Evolutionary conservation across 2,113 vertebrate species (phyloP), one percentile per base, ranked within the genome.

Genomic region (Bothrops jararaca): DNA sequence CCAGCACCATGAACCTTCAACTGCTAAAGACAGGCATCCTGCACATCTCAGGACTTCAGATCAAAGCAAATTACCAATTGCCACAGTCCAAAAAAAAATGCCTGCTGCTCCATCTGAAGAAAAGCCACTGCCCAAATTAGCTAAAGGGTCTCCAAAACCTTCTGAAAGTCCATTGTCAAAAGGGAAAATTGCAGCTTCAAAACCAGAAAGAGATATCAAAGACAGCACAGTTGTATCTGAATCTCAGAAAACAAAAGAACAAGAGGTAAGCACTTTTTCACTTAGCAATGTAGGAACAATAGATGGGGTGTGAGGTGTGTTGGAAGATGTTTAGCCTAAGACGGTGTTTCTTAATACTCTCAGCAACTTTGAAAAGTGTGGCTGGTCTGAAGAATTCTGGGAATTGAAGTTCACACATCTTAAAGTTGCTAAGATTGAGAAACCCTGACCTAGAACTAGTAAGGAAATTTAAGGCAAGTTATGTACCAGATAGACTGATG

Each of bases 251-350:
- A 96, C 93, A 4, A 98, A 98, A 97, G 98, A 98, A 93, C 98
- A 98, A 64, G 99, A 99, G 98, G 99, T 99, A 97, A 99, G 98
- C 93, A 15, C 24, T 56, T n/a, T 8, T 9, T 88, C 23, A 58
- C 5, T 10, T 12, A 18, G 60, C 23, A 56, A 1, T 53, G 26
- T 90, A n/a, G 22, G 15, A 90, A 80, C 69, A 42, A 34, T 80
- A 42, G 74, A 80, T 80, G 74, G 18, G 7, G 34, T 22, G 18
- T 80, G 74, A 42, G 34, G 18, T 80, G 74, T 20, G 13, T 34
- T 74, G 64, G 64, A 74, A 34, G 64, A 34, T 34, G n/a, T 18
- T 74, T 34, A 74, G 13, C n/a, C 64, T 74, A 69, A 69, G 0
- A 69, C 34, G 39, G 15, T 80, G 69, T 80, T 80, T 80, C 69